phyloP scores from a whole-genome alignment of 1,140 invertebrate species.

The Drosophila pectinifera region DNA sequence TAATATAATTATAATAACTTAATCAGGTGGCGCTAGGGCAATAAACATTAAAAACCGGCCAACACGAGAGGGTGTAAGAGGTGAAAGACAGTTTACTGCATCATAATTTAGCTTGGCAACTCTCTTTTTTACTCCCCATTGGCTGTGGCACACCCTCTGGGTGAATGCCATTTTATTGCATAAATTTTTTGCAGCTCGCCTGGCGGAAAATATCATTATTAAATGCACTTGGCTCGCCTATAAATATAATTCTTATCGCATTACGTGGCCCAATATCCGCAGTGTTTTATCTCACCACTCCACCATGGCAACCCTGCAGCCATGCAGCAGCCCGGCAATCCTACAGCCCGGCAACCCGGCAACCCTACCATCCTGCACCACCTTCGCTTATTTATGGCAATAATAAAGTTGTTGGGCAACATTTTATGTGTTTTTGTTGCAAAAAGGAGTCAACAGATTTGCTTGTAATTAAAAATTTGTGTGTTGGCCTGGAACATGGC shows the following conservation, averaged over 20 bases:
- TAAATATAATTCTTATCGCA: conserved; percentile 60
- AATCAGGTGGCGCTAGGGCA: conserved; percentile 56
- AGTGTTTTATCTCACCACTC: conserved; percentile 40
- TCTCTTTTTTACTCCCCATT: not conserved
- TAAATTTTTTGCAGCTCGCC: conserved; percentile 33
- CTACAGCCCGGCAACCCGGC: not conserved
- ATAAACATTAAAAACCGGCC: conserved; percentile 52
- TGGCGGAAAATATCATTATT: conserved; percentile 54
- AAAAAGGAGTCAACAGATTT: conserved; percentile 49
- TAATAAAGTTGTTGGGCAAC: conserved; percentile 54
- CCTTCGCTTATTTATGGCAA: conserved; percentile 52
- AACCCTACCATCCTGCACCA: not conserved
- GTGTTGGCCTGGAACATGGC: not conserved
- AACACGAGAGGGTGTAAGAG: not conserved
- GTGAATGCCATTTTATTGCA: conserved; percentile 40
- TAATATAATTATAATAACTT: conserved; percentile 60
- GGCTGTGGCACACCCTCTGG: not conserved
- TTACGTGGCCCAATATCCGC: conserved; percentile 49
- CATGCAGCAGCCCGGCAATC: too few relatives aligned
- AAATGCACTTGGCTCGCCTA: conserved; percentile 57
- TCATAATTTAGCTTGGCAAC: conserved; percentile 55
- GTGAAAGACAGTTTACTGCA: conserved; percentile 41
- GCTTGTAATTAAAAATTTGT: conserved; percentile 53
- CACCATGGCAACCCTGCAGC: conserved; percentile 5
- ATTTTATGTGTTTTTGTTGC: conserved; percentile 41